phyloP scores from a whole-genome alignment of 1,140 invertebrate genomes.

The Drosophila navojoa region DNA sequence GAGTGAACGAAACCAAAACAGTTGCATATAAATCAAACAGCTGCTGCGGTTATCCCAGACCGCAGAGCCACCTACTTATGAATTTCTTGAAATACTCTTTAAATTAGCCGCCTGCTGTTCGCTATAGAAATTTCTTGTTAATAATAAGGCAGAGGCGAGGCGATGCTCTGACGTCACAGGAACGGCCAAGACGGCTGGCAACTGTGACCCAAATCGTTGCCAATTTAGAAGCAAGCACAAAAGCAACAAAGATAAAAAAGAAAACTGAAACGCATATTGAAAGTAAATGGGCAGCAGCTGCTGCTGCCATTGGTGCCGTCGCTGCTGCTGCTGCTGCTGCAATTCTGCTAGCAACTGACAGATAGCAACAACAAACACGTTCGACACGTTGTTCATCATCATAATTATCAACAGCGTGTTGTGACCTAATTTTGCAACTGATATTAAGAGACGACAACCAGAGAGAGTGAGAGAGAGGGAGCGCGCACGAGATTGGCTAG shows the following conservation, averaged over 20 bases:
- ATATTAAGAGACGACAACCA: constrained; percentile 55
- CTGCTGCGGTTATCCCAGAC: constrained; percentile 33
- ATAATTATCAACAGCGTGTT: constrained; percentile 57
- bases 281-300: constrained; percentile 74
- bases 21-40: constrained; percentile 51
- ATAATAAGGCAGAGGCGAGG: constrained; percentile 9
- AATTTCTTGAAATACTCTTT: constrained; percentile 24
- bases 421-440: constrained; percentile 75
- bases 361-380: constrained; percentile 49
- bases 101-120: constrained; percentile 43
- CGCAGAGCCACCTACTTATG: constrained; percentile 26
- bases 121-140: constrained; percentile 29
- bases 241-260: not conserved
- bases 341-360: constrained; percentile 34
- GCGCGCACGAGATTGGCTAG: constrained; percentile 7
- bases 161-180: constrained; percentile 39
- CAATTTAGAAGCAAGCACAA: constrained; percentile 20
- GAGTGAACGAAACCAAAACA: not conserved
- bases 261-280: constrained; percentile 62
- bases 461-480: not conserved
- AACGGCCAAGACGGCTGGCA: constrained; percentile 6
- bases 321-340: constrained; percentile 42
- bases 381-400: constrained; percentile 67
- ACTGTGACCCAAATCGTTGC: constrained; percentile 50
- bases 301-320: constrained; percentile 13